These are phyloP conservation scores for Siniperca chuatsi DNA, from an alignment of 2,113 vertebrate species.

Conservation along the genomic window DNA sequence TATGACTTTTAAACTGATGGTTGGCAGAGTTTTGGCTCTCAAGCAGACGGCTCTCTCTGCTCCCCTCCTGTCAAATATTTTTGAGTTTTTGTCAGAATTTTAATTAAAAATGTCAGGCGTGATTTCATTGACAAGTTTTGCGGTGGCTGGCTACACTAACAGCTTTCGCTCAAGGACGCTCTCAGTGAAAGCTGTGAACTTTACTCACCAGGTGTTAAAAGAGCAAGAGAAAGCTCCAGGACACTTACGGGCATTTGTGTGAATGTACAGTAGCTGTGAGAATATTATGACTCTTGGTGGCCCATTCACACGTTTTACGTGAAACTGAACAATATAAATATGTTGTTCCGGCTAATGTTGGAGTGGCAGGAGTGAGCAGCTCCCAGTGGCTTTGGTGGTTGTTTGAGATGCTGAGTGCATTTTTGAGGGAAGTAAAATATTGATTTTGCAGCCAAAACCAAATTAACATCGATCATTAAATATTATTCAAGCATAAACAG, in stretches of 20 bases:
- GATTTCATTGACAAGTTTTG: conserved; percentile 60
- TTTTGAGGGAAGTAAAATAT: conserved; percentile 60
- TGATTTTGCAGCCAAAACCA: conserved; percentile 54
- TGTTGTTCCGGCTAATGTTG: not conserved
- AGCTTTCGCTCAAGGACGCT: conserved; percentile 40
- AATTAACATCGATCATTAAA: conserved; percentile 75
- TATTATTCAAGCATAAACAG: conserved; percentile 62
- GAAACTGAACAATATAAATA: not conserved
- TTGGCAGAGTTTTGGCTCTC: not conserved
- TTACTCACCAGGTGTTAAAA: conserved; percentile 27
- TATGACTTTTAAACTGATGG: conserved; percentile 20
- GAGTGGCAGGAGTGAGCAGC: not conserved
- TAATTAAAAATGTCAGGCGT: conserved; percentile 71
- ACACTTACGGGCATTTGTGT: not conserved
- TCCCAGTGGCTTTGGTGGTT: conserved; percentile 1
- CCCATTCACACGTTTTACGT: not conserved
- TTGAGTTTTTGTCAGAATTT: conserved; percentile 57
- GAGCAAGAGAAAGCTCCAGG: not conserved
- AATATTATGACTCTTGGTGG: not conserved
- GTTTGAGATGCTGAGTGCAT: conserved; percentile 55
- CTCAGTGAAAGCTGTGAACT: conserved; percentile 43
- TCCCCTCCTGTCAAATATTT: conserved; percentile 42
- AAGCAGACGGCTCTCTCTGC: not conserved
- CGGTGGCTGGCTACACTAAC: conserved; percentile 13
- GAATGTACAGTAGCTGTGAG: conserved; percentile 3